These are phyloP conservation scores for Rhabdomys dilectus DNA, from an alignment of 2,113 vertebrate species.

Conservation along the genomic window DNA sequence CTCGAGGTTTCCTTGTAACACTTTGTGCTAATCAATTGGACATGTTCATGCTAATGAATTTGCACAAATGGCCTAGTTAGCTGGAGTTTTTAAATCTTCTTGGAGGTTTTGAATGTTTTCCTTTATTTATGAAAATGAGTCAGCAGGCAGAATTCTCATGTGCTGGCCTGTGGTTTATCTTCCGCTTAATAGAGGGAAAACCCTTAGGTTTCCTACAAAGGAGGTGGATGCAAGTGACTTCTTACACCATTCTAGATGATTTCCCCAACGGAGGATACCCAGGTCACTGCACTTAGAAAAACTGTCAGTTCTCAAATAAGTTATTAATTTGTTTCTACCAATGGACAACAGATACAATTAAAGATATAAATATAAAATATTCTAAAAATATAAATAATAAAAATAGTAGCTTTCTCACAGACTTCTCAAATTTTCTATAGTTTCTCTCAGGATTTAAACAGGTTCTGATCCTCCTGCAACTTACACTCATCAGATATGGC, in stretches of 20 bases:
- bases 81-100: slow-evolving; percentile 71
- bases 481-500: neutral
- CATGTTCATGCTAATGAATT: slow-evolving; percentile 76
- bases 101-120: slow-evolving; percentile 69
- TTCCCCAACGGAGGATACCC: neutral
- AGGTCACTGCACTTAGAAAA: neutral
- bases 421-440: neutral
- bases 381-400: neutral
- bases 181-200: slow-evolving; percentile 30
- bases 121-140: slow-evolving; percentile 71
- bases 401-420: neutral
- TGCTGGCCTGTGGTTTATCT: neutral
- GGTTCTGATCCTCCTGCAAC: neutral
- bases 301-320: neutral
- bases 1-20: slow-evolving; percentile 57
- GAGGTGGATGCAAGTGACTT: neutral
- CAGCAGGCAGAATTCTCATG: slow-evolving; percentile 50
- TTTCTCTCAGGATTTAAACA: neutral
- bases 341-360: neutral
- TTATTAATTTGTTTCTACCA: neutral
- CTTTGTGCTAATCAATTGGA: slow-evolving; percentile 72
- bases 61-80: slow-evolving; percentile 76
- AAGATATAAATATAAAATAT: neutral
- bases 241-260: neutral
- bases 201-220: neutral